A percentile compares a stretch with the other conserved stretches of the same genome.
phyloP scores from a whole-genome alignment of 2,797 vertebrate species.

The Menidia menidia region DNA sequence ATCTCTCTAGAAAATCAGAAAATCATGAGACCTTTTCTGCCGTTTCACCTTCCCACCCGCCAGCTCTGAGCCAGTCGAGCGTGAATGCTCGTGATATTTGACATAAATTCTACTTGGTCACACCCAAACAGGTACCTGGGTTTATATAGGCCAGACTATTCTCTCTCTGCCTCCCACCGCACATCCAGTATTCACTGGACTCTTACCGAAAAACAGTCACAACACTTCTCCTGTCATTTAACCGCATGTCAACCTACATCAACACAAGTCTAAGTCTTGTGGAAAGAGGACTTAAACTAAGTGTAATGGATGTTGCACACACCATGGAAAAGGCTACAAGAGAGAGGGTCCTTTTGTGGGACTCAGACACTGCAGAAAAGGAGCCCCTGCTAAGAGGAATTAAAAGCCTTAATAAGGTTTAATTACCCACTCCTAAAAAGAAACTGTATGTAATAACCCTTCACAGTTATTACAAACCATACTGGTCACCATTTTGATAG shows the following conservation, averaged over 20 bases:
- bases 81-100: constrained; percentile 19
- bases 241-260: constrained; percentile 27
- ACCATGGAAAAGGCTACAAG: constrained; percentile 15
- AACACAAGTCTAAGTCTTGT: constrained; percentile 10
- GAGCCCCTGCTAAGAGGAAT: background rate
- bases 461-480: background rate
- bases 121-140: constrained; percentile 10
- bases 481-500: background rate
- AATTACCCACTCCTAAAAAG: background rate
- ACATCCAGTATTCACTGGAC: constrained; percentile 17
- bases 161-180: constrained; percentile 33
- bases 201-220: constrained; percentile 48
- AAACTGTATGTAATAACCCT: no score
- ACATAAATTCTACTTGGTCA: constrained; percentile 47
- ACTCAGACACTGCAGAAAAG: background rate
- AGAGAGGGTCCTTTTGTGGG: background rate
- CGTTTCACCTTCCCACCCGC: constrained; percentile 16
- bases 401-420: background rate
- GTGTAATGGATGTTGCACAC: constrained; percentile 9
- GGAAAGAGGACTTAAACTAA: constrained; percentile 25
- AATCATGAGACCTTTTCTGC: constrained; percentile 12
- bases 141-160: constrained; percentile 26
- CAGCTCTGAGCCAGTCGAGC: constrained; percentile 16
- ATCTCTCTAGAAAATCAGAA: constrained; percentile 5
- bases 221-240: constrained; percentile 35